These are phyloP conservation scores for Liolophura sinensis DNA, from an alignment of 1,140 invertebrate species.

Conservation along the genomic window DNA sequence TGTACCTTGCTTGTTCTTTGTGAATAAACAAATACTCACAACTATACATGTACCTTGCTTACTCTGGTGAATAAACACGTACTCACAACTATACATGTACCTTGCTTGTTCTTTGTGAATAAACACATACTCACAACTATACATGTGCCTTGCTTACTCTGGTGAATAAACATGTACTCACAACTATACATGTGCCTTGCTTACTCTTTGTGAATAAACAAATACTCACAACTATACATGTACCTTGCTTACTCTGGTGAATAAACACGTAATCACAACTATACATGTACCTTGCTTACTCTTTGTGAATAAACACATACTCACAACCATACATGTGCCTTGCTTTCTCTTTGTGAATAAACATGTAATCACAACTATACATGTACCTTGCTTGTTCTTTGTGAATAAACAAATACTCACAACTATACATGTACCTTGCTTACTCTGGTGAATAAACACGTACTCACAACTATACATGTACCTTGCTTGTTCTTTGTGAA, in stretches of 20 bases:
- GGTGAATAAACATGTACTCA: not conserved
- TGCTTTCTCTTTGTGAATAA: not conserved
- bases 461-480: conserved; percentile 4
- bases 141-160: not conserved
- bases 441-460: not conserved
- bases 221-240: conserved; percentile 1
- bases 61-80: no score
- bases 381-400: not conserved
- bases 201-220: conserved; percentile 1
- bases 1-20: no score
- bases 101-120: not conserved
- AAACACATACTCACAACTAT: not conserved
- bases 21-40: no score
- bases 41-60: no score
- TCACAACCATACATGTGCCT: not conserved
- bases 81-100: not conserved
- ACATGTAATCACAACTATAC: conserved; percentile 3
- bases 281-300: not conserved
- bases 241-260: not conserved
- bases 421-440: conserved; percentile 4
- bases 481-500: not conserved
- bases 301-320: not conserved
- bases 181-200: not conserved
- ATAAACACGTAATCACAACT: not conserved
- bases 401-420: not conserved